Base-by-base conservation (phyloP, 2,888 invertebrate genomes). In the Asteroscopus sphinx region DNA sequence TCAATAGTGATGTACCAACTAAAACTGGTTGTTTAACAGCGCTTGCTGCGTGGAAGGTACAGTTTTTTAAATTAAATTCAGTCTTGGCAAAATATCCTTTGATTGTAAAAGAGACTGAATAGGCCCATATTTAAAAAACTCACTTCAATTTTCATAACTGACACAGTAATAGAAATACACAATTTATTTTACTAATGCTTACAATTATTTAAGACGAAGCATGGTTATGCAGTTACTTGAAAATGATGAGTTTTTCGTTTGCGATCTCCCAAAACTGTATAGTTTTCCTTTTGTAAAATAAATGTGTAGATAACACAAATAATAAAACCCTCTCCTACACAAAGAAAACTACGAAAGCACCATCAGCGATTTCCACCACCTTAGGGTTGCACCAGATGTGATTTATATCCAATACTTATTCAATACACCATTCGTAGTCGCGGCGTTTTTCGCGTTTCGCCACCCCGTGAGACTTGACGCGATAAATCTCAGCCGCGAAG, bases 401-500 rank as follows among this genome's bases (percentile, higher is more conserved):
- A 84, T 84, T 84, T 86, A 81, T 77, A 69, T 49, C 59, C 69
- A 76, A 72, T 77, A 75, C 71, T 75, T 70, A 77, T 78, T 79
- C 77, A 77, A 74, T 80, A 72, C 69, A 67, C 59, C 59, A 73
- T 65, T 56, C 61, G 54, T 52, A 70, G 54, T 48, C 68, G 42
- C 44, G 54, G 60, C 56, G 47, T 59, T 57, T 63, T 59, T 73
- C 77, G 69, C 59, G 74, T 73, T 74, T 71, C 37, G 57, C 46
- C 45, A 26, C 66, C 82, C 78, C 79, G 63, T 67, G 80, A 79
- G 81, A 77, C 78, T 55, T 64, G 62, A 68, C 73, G 81, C 81
- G 82, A 85, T 92, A 91, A 91, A 92, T 91, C 91, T 87, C 80
- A 41, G 72, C 83, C 87, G 77, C 86, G 37, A 84, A 89, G 84